A percentile compares a stretch with the other conserved stretches of the same genome.
phyloP scores from a whole-genome alignment of 1,140 invertebrate species.

The Leptopilina clavipes region DNA sequence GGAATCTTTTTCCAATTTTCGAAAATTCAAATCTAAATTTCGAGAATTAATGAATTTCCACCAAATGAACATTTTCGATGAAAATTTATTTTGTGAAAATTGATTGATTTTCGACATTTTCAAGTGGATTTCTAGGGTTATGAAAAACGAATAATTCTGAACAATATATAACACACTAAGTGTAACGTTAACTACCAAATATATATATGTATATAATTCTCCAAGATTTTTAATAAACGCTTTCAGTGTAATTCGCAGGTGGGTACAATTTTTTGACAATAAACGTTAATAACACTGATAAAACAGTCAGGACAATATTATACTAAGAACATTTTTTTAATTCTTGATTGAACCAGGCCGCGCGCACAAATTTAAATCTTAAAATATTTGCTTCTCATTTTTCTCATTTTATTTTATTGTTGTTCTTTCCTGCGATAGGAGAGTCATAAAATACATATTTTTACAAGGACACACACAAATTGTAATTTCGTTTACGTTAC shows the following conservation, averaged over 20 bases:
- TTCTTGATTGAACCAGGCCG: constrained; percentile 23
- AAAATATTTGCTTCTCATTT: background rate
- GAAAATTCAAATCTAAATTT: background rate
- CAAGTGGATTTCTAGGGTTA: background rate
- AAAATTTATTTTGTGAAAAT: background rate
- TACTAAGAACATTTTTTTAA: constrained; percentile 46
- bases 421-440: background rate
- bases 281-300: constrained; percentile 65
- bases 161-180: constrained; percentile 24
- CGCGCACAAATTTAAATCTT: constrained; percentile 11
- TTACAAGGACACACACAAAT: constrained; percentile 1
- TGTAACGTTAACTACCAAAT: constrained; percentile 16
- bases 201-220: constrained; percentile 1
- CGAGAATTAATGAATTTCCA: background rate
- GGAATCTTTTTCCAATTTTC: background rate
- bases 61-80: no score
- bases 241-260: background rate
- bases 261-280: constrained; percentile 52
- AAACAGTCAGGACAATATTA: constrained; percentile 60
- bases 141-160: constrained; percentile 24
- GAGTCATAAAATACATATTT: constrained; percentile 4
- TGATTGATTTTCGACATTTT: background rate
- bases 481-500: constrained; percentile 18
- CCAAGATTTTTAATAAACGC: constrained; percentile 17
- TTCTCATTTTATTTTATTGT: no score